A percentile compares a stretch with the other conserved stretches of the same genome.
Evolutionary conservation across 2,113 vertebrate species (phyloP).

Genomic region (Thalassoma bifasciatum): DNA sequence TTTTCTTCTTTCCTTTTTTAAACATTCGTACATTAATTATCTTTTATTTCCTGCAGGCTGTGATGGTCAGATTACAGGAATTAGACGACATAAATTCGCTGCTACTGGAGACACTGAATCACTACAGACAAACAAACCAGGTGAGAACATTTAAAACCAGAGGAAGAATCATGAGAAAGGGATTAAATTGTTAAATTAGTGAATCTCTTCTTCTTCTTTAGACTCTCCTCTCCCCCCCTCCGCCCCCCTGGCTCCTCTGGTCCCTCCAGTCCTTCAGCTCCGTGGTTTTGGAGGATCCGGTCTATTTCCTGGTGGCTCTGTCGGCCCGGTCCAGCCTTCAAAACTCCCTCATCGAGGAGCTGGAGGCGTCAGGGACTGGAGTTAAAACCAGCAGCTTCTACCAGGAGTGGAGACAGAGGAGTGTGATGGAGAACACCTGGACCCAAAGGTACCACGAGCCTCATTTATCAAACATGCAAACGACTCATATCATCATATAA

Average conservation of each 20-base stretch:
- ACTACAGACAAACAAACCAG: conserved; percentile 28
- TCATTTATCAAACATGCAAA: too few species aligned
- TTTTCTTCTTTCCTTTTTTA: too few species aligned
- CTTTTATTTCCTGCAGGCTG: background rate
- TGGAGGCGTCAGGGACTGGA: background rate
- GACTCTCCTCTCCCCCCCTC: background rate
- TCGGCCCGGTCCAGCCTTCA: conserved; percentile 15
- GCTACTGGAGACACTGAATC: conserved; percentile 21
- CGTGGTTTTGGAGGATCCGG: conserved; percentile 23
- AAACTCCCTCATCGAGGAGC: background rate
- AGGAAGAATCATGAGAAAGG: too few species aligned
- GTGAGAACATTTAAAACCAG: background rate
- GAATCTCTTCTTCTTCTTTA: background rate
- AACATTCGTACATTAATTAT: too few species aligned
- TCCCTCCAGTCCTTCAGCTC: conserved; percentile 32
- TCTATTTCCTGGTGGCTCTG: conserved; percentile 51
- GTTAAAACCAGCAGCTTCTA: background rate
- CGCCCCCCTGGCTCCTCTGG: conserved; percentile 23
- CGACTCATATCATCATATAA: too few species aligned
- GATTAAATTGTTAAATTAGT: too few species aligned
- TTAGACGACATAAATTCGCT: background rate
- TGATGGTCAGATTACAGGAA: background rate
- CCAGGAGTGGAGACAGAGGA: conserved; percentile 9
- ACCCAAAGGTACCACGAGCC: conserved; percentile 9
- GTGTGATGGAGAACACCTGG: background rate